Evolutionary conservation across 2,888 invertebrate genomes (phyloP).

Genomic region (Drosophila tanythrix): DNA sequence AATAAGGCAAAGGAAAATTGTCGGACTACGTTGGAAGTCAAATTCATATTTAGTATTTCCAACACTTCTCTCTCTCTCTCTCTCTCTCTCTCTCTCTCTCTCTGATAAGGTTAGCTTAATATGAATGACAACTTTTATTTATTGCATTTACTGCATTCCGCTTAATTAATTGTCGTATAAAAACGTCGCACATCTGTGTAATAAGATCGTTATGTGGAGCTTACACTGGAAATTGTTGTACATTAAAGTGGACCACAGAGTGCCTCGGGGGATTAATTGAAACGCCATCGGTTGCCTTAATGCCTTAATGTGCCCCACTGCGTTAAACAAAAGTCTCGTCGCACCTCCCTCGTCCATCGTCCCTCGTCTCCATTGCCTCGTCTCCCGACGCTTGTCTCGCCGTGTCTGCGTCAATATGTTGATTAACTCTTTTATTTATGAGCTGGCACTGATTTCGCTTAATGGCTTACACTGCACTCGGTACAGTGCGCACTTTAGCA

Average conservation of each 20-base stretch:
- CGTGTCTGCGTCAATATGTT: slow-evolving; percentile 69
- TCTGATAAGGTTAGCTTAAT: neutral
- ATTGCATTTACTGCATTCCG: neutral
- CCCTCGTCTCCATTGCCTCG: neutral
- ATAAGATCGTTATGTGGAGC: slow-evolving; percentile 26
- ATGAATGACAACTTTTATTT: neutral
- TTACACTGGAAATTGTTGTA: slow-evolving; percentile 8
- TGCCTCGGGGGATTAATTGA: slow-evolving; percentile 46
- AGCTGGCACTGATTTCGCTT: slow-evolving; percentile 69
- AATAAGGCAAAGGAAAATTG: neutral
- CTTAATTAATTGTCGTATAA: slow-evolving; percentile 18
- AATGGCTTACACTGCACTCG: slow-evolving; percentile 60
- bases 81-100: neutral
- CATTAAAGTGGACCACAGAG: slow-evolving; percentile 13
- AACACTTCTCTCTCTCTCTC: no score
- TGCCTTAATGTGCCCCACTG: slow-evolving; percentile 44
- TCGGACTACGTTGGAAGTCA: neutral
- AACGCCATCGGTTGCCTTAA: slow-evolving; percentile 36
- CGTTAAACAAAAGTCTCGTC: slow-evolving; percentile 30
- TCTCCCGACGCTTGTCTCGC: slow-evolving; percentile 1
- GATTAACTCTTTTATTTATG: slow-evolving; percentile 80
- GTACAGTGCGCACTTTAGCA: slow-evolving; percentile 1
- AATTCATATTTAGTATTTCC: neutral
- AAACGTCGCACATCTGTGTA: slow-evolving; percentile 1
- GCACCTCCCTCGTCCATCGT: neutral